A percentile compares a stretch with the other conserved stretches of the same genome.
phyloP scores from a whole-genome alignment of 2,113 vertebrate species.

The Telmatochromis brachygnathus region DNA sequence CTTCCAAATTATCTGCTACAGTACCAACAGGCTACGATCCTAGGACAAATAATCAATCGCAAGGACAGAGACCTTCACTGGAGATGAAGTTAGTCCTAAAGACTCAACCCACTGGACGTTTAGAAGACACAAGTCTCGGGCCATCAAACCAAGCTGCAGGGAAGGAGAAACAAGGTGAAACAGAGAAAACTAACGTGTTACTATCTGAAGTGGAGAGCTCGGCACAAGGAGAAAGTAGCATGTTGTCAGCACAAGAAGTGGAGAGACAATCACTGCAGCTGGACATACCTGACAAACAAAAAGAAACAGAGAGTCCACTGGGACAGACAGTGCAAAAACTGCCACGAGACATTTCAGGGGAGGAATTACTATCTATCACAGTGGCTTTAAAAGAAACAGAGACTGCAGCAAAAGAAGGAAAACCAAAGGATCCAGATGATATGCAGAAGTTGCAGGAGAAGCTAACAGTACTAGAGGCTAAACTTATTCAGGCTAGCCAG shows the following conservation, averaged over 20 bases:
- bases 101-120: conserved; percentile 1
- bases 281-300: conserved; percentile 39
- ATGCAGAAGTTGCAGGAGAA: conserved; percentile 71
- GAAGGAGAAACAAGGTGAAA: neutral
- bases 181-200: conserved; percentile 2
- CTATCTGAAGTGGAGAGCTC: neutral
- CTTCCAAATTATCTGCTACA: neutral
- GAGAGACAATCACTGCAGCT: neutral
- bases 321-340: conserved; percentile 27
- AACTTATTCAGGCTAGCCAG: conserved; percentile 73
- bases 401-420: neutral
- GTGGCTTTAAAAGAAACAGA: conserved; percentile 12
- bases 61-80: conserved; percentile 15
- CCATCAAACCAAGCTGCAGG: neutral
- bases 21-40: neutral
- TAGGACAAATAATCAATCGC: neutral
- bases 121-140: neutral
- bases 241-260: neutral
- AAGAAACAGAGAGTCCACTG: conserved; percentile 8
- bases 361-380: conserved; percentile 15
- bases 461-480: conserved; percentile 73
- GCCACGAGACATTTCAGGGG: conserved; percentile 15
- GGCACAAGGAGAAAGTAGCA: neutral
- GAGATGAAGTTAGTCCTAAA: conserved; percentile 26
- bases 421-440: conserved; percentile 3